A percentile compares a stretch with the other conserved stretches of the same genome.
phyloP scores from a whole-genome alignment of 2,797 vertebrate species.

The Squalus acanthias region DNA sequence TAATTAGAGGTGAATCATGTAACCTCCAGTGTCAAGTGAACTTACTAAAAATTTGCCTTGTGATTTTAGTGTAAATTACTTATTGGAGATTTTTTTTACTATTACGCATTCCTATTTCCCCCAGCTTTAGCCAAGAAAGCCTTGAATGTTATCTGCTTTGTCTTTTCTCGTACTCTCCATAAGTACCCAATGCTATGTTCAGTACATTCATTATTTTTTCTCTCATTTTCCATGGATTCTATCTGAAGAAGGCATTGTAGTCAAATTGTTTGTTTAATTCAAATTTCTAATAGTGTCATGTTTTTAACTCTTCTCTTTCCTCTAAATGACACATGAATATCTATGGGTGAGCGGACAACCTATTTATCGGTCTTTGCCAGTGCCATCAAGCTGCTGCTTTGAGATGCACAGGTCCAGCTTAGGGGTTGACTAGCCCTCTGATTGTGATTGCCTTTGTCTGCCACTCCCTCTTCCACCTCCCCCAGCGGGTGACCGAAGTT shows the following conservation, averaged over 20 bases:
- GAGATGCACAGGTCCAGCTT: no score
- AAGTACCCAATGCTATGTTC: no score
- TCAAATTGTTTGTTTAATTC: neutral
- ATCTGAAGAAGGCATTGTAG: neutral
- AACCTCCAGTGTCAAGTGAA: neutral
- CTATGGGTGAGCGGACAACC: no score
- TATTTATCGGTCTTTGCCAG: neutral
- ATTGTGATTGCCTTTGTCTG: no score
- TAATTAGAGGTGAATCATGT: neutral
- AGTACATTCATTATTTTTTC: neutral
- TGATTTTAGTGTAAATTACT: neutral
- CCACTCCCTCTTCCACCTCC: no score
- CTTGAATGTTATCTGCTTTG: neutral
- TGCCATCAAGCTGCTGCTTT: neutral
- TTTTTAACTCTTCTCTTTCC: neutral
- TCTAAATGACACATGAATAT: neutral
- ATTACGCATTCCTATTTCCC: no score
- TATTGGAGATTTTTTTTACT: neutral
- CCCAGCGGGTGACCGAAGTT: neutral
- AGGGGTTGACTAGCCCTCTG: neutral
- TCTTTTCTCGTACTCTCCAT: no score
- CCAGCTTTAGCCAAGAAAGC: neutral
- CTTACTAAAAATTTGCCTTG: neutral
- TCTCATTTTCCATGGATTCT: neutral
- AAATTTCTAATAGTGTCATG: neutral